Percentiles rank a stretch among this genome's conserved stretches.
phyloP scores from a whole-genome alignment of 2,797 vertebrate species.

The Cyclopterus lumpus region DNA sequence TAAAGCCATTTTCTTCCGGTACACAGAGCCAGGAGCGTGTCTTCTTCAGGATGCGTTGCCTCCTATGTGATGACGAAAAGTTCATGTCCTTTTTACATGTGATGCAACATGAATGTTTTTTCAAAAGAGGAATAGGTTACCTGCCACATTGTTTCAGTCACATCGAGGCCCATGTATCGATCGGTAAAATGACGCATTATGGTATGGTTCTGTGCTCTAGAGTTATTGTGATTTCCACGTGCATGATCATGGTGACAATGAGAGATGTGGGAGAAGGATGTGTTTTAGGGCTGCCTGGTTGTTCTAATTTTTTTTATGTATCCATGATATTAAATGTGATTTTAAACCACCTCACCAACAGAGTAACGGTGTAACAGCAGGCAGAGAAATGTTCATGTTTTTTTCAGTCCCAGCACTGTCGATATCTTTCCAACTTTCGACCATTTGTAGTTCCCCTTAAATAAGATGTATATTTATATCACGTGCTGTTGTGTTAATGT shows the following conservation, averaged over 20 bases:
- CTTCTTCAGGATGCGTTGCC: conserved; percentile 58
- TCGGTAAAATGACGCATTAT: conserved; percentile 29
- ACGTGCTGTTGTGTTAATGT: conserved; percentile 74
- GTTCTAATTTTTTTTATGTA: conserved; percentile 33
- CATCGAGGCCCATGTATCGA: conserved; percentile 18
- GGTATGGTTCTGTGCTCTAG: conserved; percentile 40
- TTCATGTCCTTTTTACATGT: conserved; percentile 58
- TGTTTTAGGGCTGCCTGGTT: conserved; percentile 38
- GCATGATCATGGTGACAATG: conserved; percentile 48
- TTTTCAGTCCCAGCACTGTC: conserved; percentile 40
- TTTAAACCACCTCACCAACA: conserved; percentile 19
- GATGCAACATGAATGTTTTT: conserved; percentile 61
- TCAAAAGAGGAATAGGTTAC: conserved; percentile 50
- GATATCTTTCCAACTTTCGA: conserved; percentile 42
- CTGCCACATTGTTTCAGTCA: conserved; percentile 29
- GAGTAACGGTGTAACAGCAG: conserved; percentile 19
- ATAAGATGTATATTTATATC: conserved; percentile 73
- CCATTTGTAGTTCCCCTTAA: conserved; percentile 54
- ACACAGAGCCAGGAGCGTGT: conserved; percentile 66
- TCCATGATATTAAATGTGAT: conserved; percentile 32
- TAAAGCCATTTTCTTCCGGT: conserved; percentile 81
- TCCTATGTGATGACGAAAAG: conserved; percentile 51
- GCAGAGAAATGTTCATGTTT: conserved; percentile 16
- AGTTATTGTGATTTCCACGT: conserved; percentile 46
- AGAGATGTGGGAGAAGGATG: conserved; percentile 33